phyloP scores from a whole-genome alignment of 35 echinoderm and acorn worm species.

The Ophiothrix spiculata region DNA sequence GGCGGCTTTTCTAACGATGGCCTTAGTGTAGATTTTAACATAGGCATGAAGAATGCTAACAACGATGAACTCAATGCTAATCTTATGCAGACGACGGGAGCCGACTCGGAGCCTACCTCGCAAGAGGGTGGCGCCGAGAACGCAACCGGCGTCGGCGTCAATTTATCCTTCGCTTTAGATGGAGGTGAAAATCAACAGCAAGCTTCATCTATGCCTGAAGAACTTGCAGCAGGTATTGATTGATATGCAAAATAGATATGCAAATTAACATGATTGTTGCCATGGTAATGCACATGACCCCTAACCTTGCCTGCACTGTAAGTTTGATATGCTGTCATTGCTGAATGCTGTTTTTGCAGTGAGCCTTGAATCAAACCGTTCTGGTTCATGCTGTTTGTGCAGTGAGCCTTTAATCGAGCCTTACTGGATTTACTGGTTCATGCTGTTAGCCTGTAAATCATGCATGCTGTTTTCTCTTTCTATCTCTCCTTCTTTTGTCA shows the following conservation, averaged over 20 bases:
- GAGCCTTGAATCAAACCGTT: background rate
- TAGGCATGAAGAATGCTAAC: slow-evolving; percentile 4
- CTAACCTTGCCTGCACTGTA: background rate
- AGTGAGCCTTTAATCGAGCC: background rate
- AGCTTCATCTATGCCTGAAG: background rate
- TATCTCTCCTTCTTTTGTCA: too few species aligned
- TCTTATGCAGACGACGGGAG: slow-evolving; percentile 5
- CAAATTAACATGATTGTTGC: background rate
- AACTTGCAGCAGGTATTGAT: slow-evolving; percentile 14
- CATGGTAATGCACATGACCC: background rate
- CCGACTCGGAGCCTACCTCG: background rate
- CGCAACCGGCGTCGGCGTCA: background rate
- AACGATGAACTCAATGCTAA: slow-evolving; percentile 8
- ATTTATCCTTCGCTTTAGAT: background rate
- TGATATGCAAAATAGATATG: too few species aligned
- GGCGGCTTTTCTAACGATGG: background rate
- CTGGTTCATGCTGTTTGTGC: background rate
- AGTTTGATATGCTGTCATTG: background rate
- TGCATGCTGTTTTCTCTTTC: too few species aligned
- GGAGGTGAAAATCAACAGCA: background rate
- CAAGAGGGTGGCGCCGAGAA: background rate
- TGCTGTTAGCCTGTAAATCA: too few species aligned
- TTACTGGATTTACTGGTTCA: too few species aligned
- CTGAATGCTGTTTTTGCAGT: background rate
- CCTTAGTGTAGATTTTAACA: background rate